Conservation (phyloP, 2,113 vertebrate genomes). For the Empidonax alnorum region DNA sequence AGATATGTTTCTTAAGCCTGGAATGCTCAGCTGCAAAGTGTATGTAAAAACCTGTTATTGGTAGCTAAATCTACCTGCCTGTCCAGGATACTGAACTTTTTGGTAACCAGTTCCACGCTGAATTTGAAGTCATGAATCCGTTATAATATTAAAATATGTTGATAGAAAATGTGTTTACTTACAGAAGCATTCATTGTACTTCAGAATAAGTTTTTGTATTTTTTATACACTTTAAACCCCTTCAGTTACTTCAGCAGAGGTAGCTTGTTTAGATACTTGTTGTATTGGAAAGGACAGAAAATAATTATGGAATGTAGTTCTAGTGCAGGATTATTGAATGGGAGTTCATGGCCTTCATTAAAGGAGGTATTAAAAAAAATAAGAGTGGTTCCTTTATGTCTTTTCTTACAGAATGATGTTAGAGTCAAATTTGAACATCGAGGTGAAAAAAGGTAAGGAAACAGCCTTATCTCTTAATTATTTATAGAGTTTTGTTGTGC, state of each 20-base stretch:
- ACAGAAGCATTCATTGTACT: not conserved
- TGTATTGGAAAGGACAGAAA: not conserved
- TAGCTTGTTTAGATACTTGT: not conserved
- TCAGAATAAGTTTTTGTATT: not conserved
- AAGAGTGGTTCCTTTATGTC: not conserved
- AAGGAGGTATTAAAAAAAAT: not conserved
- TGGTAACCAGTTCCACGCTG: not conserved
- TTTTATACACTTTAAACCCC: not conserved
- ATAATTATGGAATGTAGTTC: not conserved
- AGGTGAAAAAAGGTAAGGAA: conserved; percentile 94
- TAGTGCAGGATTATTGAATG: not conserved
- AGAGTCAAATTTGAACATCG: conserved; percentile 98
- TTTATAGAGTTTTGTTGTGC: not conserved
- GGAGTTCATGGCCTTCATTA: not conserved
- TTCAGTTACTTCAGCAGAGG: not conserved
- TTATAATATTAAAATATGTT: not conserved
- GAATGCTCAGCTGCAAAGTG: not conserved
- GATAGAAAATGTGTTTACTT: not conserved
- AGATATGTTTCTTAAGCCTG: not conserved
- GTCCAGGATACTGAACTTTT: not conserved
- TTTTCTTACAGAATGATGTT: conserved; percentile 87
- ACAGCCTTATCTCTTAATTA: not conserved
- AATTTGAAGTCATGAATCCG: not conserved
- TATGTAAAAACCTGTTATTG: not conserved
- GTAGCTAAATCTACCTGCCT: not conserved